phyloP scores from a whole-genome alignment of 2,113 vertebrate species.

The Crotalus helleri region DNA sequence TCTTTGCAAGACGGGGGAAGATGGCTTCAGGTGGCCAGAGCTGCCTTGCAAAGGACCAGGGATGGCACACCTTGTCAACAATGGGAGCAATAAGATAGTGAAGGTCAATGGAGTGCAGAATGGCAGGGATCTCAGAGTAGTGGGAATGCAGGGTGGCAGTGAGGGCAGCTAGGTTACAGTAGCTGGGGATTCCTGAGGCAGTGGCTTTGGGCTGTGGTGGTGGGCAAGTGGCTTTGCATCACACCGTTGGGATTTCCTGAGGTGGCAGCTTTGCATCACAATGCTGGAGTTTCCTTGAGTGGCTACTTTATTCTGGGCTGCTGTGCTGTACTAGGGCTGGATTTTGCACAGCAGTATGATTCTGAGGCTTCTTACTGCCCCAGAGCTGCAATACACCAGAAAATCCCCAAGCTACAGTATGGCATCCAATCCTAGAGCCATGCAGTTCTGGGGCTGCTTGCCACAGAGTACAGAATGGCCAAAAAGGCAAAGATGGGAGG shows the following conservation, averaged over 20 bases:
- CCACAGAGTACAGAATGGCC: background rate
- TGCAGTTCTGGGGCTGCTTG: background rate
- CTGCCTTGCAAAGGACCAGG: background rate
- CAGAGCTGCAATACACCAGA: background rate
- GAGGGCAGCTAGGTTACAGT: background rate
- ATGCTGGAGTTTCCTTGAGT: background rate
- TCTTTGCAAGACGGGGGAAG: background rate
- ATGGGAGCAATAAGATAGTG: too few relatives aligned
- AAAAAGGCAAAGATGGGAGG: background rate
- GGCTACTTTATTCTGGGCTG: background rate
- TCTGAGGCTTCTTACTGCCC: background rate
- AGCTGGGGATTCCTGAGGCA: background rate
- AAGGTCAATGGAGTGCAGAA: too few relatives aligned
- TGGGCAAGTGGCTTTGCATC: background rate
- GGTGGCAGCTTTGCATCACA: background rate
- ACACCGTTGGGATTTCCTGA: background rate
- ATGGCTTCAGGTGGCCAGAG: background rate
- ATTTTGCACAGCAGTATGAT: background rate
- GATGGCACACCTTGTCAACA: background rate
- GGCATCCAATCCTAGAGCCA: background rate
- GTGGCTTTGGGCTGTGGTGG: background rate
- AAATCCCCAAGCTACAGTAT: background rate
- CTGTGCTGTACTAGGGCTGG: background rate
- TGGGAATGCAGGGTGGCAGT: background rate
- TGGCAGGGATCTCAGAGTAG: background rate